Evolutionary conservation across 2,797 vertebrate genomes (phyloP), one percentile per base, ranked within the genome.

Genomic region (Enteromius afrohamiltoni): DNA sequence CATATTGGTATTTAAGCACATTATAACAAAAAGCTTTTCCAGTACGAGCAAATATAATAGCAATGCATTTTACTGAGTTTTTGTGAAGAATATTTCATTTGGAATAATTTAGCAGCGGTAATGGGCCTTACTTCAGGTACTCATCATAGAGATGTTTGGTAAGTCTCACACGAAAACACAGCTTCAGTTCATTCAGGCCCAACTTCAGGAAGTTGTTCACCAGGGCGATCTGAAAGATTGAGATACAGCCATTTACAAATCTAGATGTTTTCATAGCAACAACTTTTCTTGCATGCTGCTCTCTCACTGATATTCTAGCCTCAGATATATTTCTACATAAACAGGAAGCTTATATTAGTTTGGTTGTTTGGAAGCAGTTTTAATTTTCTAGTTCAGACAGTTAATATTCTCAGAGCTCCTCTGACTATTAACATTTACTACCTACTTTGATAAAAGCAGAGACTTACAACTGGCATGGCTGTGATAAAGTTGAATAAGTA

Each of bases 141-240:
- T 98, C 95, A 85, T 99, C 95, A 82, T 98, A 99, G 83, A 99
- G 95, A 91, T 96, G 94, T 91, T 94, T 96, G 4, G 97, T 99
- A 76, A 99, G 97, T 83, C 96, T 93, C 83, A 97, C 96, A 77
- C 97, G 95, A 90, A 97, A 99, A 89, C 97, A 94, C 85, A 99
- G 94, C 90, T 99, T 99, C 88, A 99, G 89, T 85, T 99, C 96
- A 85, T 98, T 97, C 76, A 99, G 92, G 51, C 98, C 98, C 88
- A 98, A 94, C 91, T 99, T 99, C 90, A 99, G 90, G 87, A 99
- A 97, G 93, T 97, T 99, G 93, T 99, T 99, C 85, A 99, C 95
- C 92, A 99, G 89, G 84, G 98, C 96, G 77, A 99, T 98, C 98
- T 99, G 93, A 85, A 89, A 69, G 85, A 62, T 87, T 34, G 71